These are phyloP conservation scores for Andrena trimmerana DNA, from an alignment of 2,888 invertebrate species.

Conservation along the genomic window DNA sequence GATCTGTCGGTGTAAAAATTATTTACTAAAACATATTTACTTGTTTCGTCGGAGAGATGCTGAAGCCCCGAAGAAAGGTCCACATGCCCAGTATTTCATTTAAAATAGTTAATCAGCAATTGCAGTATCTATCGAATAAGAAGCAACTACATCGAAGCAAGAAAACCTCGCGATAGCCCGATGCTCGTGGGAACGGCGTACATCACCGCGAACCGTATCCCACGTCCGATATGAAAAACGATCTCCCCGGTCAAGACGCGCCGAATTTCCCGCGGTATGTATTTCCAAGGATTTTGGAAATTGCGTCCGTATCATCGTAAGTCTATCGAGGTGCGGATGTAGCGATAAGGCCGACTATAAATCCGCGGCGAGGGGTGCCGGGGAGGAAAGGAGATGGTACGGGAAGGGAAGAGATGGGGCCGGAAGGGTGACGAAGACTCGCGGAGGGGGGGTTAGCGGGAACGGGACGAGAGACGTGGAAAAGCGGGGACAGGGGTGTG, in stretches of 20 bases:
- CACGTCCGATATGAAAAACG: constrained; percentile 8
- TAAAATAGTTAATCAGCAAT: too few relatives aligned
- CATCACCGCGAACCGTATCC: not conserved
- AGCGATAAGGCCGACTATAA: constrained; percentile 71
- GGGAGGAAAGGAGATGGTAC: not conserved
- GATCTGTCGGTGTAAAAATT: not conserved
- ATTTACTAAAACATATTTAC: too few relatives aligned
- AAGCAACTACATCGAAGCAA: too few relatives aligned
- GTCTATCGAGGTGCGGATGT: constrained; percentile 72
- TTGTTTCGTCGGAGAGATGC: too few relatives aligned
- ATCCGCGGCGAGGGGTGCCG: constrained; percentile 55
- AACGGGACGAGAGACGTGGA: constrained; percentile 28
- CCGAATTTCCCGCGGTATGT: constrained; percentile 30
- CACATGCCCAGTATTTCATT: too few relatives aligned
- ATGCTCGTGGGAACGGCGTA: not conserved
- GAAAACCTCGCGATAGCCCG: too few relatives aligned
- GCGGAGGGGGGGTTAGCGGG: not conserved
- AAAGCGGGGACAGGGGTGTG: constrained; percentile 36
- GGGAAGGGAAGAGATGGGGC: not conserved
- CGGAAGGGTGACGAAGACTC: constrained; percentile 25
- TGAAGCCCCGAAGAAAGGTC: too few relatives aligned
- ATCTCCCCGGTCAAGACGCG: constrained; percentile 13
- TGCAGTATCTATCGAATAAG: too few relatives aligned
- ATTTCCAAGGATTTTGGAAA: constrained; percentile 64
- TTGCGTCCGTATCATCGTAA: constrained; percentile 71